Percentiles rank a stretch among this genome's conserved stretches.
Conservation (phyloP, 1,140 invertebrate species). For the Colletes gigas region DNA sequence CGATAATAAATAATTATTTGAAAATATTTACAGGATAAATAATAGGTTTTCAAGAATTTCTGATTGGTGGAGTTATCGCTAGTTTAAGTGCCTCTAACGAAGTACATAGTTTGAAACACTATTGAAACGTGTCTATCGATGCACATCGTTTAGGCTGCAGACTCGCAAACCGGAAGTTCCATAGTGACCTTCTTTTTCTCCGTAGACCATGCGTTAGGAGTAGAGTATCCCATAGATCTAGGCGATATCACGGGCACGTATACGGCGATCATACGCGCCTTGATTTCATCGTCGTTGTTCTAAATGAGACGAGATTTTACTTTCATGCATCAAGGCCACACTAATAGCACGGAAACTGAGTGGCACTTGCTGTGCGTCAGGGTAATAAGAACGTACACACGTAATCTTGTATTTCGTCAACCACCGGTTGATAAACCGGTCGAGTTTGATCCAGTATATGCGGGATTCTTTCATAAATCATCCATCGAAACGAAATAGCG, state of each 20-base stretch:
- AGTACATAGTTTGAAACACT: not conserved
- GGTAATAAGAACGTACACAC: constrained; percentile 1
- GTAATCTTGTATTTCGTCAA: constrained; percentile 35
- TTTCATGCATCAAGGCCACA: constrained; percentile 76
- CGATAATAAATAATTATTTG: too few species aligned
- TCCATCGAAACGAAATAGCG: too few species aligned
- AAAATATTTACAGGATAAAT: too few species aligned
- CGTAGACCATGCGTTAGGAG: not conserved
- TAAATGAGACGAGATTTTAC: constrained; percentile 68
- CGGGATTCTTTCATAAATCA: too few species aligned
- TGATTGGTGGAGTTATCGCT: too few species aligned
- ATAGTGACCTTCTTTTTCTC: not conserved
- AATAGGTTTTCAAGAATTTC: too few species aligned
- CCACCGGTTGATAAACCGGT: not conserved
- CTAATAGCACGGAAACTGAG: constrained; percentile 61
- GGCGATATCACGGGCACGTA: not conserved
- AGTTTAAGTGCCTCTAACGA: too few species aligned
- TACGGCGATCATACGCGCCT: constrained; percentile 10
- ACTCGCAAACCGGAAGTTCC: not conserved
- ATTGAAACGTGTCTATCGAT: not conserved
- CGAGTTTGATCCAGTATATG: not conserved
- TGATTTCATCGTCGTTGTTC: constrained; percentile 20
- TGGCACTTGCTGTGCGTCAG: constrained; percentile 69
- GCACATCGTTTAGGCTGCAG: not conserved
- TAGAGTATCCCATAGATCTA: not conserved